Conservation (phyloP, 1,140 invertebrate species). For the Conopomorpha cramerella region DNA sequence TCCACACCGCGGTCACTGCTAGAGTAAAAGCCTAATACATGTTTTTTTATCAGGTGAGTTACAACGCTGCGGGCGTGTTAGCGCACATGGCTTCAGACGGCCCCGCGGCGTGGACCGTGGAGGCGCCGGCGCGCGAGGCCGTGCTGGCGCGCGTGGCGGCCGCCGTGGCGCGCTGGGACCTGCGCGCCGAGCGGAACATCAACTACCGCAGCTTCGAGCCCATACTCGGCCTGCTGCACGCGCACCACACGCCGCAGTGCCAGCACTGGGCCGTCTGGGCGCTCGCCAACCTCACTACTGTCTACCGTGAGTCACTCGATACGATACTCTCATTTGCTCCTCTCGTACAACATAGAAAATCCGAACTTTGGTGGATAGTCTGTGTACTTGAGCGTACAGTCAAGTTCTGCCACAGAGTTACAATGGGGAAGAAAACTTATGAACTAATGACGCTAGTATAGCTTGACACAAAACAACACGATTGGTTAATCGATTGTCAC, state of each 20-base stretch:
- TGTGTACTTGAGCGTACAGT: no score
- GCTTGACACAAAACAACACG: no score
- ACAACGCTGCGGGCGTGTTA: slow-evolving; percentile 95
- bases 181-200: slow-evolving; percentile 87
- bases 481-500: no score
- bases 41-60: slow-evolving; percentile 74
- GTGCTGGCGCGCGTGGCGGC: slow-evolving; percentile 77
- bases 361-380: no score
- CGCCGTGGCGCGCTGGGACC: slow-evolving; percentile 88
- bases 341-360: no score
- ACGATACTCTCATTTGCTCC: no score
- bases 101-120: slow-evolving; percentile 78
- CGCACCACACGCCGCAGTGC: slow-evolving; percentile 85
- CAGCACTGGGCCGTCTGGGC: slow-evolving; percentile 99
- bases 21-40: no score
- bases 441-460: no score
- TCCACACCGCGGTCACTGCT: no score
- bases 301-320: slow-evolving; percentile 92
- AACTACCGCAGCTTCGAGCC: slow-evolving; percentile 96
- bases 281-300: slow-evolving; percentile 91
- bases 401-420: no score
- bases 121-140: slow-evolving; percentile 68
- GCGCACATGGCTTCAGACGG: slow-evolving; percentile 96
- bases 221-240: slow-evolving; percentile 79
- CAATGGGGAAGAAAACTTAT: no score